Evolutionary conservation across 53 echinoderm and acorn worm species (phyloP).

Genomic region (Echinarachnius parma): DNA sequence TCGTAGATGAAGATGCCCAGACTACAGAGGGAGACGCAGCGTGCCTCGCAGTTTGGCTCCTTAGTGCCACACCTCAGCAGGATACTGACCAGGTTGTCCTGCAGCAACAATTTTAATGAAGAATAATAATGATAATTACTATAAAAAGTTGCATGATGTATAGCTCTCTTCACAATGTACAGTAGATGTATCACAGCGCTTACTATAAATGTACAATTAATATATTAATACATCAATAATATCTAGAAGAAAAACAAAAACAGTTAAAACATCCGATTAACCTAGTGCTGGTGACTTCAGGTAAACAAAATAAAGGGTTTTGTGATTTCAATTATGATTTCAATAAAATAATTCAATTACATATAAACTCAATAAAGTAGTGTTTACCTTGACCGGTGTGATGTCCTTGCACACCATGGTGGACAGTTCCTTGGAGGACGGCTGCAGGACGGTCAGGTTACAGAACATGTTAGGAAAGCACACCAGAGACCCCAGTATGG

Average conservation of each 20-base stretch:
- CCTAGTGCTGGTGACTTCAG: no score
- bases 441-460: conserved; percentile 85
- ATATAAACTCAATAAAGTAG: neutral
- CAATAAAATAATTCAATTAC: neutral
- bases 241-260: no score
- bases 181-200: no score
- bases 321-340: neutral
- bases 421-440: conserved; percentile 68
- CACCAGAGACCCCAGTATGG: conserved; percentile 86
- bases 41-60: conserved; percentile 95
- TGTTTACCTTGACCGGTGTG: conserved; percentile 71
- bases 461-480: conserved; percentile 97
- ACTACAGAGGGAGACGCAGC: conserved; percentile 86
- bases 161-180: no score
- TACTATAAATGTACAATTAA: no score
- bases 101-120: no score
- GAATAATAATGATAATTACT: no score
- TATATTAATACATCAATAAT: no score
- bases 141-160: no score
- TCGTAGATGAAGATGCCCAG: conserved; percentile 94
- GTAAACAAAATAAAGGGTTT: no score
- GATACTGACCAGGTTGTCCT: conserved; percentile 85
- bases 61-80: conserved; percentile 82
- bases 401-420: conserved; percentile 75
- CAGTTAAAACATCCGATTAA: no score